Percentiles rank a stretch among this genome's conserved stretches.
Evolutionary conservation across 2,113 vertebrate species (phyloP).

Genomic region (Sisor rabdophorus): DNA sequence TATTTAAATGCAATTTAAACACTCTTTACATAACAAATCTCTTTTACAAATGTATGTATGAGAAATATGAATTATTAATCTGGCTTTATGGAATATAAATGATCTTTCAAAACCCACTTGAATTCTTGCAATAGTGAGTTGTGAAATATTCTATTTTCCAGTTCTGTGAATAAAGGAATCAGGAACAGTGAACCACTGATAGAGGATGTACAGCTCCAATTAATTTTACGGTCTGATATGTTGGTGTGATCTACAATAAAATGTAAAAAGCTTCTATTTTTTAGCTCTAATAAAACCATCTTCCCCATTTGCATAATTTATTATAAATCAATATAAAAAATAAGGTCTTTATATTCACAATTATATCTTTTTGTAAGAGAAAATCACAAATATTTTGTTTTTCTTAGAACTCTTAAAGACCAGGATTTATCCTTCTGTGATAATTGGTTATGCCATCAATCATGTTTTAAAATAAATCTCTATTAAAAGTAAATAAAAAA

Average conservation of each 20-base stretch:
- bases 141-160: background rate
- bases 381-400: background rate
- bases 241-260: background rate
- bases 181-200: background rate
- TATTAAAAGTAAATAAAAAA: no score
- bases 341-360: background rate
- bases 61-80: background rate
- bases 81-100: background rate
- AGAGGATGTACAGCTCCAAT: background rate
- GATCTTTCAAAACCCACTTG: background rate
- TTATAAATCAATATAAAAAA: background rate
- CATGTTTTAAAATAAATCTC: no score
- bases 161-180: background rate
- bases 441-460: no score
- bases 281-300: background rate
- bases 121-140: background rate
- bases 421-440: background rate
- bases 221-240: background rate
- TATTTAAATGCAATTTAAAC: background rate
- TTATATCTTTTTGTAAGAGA: background rate
- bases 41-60: background rate
- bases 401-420: no score
- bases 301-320: background rate
- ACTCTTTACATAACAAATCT: background rate
- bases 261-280: no score